Percentiles rank a stretch among this genome's conserved stretches.
These are phyloP conservation scores for Eunapius fragilis DNA, from an alignment of 37 sponge, comb jelly and placozoan genomes.

Conservation along the genomic window DNA sequence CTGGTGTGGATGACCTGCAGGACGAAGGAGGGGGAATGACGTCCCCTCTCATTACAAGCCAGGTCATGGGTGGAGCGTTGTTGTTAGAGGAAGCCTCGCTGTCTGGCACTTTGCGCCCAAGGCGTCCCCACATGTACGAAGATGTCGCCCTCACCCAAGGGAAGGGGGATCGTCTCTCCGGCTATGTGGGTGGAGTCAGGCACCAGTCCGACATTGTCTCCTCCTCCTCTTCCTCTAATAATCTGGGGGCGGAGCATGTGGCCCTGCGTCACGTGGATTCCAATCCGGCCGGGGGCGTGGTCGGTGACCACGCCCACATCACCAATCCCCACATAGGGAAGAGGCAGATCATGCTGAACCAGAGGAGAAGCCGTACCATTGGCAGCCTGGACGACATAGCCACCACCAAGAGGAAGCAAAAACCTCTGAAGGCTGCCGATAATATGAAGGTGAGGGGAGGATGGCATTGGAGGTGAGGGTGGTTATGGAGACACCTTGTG, in stretches of 20 bases:
- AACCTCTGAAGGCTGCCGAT: conserved; percentile 40
- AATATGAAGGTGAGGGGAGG: conserved; percentile 37
- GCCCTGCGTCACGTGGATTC: not conserved
- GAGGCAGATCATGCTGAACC: conserved; percentile 26
- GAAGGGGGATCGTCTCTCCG: not conserved
- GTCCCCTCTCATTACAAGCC: not conserved
- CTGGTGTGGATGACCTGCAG: not conserved
- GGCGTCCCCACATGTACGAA: conserved; percentile 27
- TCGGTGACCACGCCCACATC: not conserved
- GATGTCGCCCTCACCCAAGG: not conserved
- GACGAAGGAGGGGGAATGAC: not conserved
- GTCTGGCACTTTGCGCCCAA: not conserved
- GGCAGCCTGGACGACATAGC: conserved; percentile 30
- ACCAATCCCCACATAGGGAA: conserved; percentile 48
- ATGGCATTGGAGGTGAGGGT: no score
- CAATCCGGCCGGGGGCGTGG: no score
- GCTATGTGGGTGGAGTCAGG: not conserved
- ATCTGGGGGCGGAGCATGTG: not conserved
- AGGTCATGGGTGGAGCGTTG: not conserved
- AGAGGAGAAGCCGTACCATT: conserved; percentile 24
- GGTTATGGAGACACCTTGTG: not conserved
- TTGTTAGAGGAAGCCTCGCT: not conserved
- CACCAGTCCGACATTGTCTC: not conserved
- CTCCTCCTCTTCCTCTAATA: no score
- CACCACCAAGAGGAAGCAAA: conserved; percentile 38